Percentiles rank a stretch among this genome's conserved stretches.
Evolutionary conservation across 2,888 invertebrate genomes (phyloP).

Genomic region (Nomada fabriciana): DNA sequence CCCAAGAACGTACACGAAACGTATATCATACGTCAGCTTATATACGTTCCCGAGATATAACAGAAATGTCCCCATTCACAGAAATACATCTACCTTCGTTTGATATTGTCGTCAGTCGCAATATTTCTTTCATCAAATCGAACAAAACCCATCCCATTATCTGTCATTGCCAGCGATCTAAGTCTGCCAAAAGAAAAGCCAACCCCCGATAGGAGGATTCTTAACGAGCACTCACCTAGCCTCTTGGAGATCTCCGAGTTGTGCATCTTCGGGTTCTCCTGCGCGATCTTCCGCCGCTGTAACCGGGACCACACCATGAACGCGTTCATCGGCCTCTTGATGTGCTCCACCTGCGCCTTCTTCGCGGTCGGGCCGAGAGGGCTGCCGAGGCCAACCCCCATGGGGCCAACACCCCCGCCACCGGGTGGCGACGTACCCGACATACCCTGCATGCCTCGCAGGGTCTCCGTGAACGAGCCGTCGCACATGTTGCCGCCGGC

Average conservation of each 20-base stretch:
- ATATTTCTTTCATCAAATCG: too few relatives aligned
- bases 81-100: too few relatives aligned
- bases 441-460: constrained; percentile 88
- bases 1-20: too few relatives aligned
- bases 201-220: neutral
- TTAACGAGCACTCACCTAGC: constrained; percentile 88
- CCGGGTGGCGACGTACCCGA: constrained; percentile 85
- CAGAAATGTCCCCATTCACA: too few relatives aligned
- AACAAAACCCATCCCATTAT: too few relatives aligned
- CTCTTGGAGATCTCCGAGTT: constrained; percentile 98
- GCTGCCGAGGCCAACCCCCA: constrained; percentile 85
- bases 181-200: neutral
- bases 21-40: too few relatives aligned
- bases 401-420: constrained; percentile 86
- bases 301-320: constrained; percentile 99
- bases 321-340: constrained; percentile 99
- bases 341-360: constrained; percentile 92
- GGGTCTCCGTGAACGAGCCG: constrained; percentile 87
- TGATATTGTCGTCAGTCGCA: too few relatives aligned
- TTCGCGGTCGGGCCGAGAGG: constrained; percentile 85
- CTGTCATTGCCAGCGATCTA: too few relatives aligned
- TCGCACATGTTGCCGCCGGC: constrained; percentile 92
- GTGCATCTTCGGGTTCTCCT: constrained; percentile 99
- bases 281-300: constrained; percentile 97
- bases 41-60: too few relatives aligned